A percentile compares a stretch with the other conserved stretches of the same genome.
Evolutionary conservation across 2,113 vertebrate genomes (phyloP).

Genomic region (Daboia siamensis): DNA sequence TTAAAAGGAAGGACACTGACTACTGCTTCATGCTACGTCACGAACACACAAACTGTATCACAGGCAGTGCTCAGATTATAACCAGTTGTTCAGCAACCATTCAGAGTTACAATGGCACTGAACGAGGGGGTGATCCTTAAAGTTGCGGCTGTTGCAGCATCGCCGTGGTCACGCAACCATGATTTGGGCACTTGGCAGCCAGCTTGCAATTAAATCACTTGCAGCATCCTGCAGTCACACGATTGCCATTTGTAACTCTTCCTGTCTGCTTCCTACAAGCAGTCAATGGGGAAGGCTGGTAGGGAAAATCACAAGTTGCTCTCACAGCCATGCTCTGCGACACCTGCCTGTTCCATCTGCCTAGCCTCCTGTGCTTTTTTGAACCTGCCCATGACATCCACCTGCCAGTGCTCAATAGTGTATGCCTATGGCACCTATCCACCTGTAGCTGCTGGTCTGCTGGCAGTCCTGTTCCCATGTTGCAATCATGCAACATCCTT

Average conservation of each 20-base stretch:
- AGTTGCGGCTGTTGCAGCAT: background rate
- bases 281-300: background rate
- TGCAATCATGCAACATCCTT: background rate
- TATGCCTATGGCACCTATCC: background rate
- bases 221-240: background rate
- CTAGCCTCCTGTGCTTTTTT: background rate
- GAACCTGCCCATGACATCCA: background rate
- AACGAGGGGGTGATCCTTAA: background rate
- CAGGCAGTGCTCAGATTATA: background rate
- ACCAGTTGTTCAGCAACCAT: background rate
- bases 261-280: background rate
- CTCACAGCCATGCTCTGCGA: background rate
- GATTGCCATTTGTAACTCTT: background rate
- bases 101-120: background rate
- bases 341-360: background rate
- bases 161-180: background rate
- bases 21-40: background rate
- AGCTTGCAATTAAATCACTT: background rate
- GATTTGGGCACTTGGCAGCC: background rate
- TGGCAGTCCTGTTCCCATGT: background rate
- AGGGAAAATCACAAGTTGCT: background rate
- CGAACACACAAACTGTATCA: background rate
- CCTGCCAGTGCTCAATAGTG: background rate
- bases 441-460: background rate
- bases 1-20: background rate